Evolutionary conservation across 2,113 vertebrate genomes (phyloP), one percentile per base, ranked within the genome.

Genomic region (Neopipo cinnamomea): DNA sequence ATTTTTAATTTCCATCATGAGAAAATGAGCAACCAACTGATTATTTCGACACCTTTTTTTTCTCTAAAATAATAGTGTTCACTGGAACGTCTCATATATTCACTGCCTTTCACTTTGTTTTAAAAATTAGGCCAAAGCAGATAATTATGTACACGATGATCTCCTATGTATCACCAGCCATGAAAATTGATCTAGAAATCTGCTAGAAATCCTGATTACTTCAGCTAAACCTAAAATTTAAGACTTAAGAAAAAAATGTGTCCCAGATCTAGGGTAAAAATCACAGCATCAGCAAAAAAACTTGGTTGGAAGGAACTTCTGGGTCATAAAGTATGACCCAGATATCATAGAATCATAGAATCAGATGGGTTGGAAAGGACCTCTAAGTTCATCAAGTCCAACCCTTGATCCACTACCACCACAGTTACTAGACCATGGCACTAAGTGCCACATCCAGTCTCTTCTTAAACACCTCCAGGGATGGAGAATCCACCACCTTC

Each of bases 61-160:
- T 1, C 6, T 6, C 9, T 7, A 19, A 0, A 0, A 16, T 24
- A 79, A 59, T 24, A 71, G 5, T 35, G 6, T 14, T 11, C 23
- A n/a, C 16, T 49, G 7, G 9, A 62, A 61, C 4, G 4, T 88
- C 23, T 84, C 13, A 22, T 47, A 41, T 25, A 72, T 39, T 75
- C 13, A 61, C 5, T 86, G 2, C 5, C 5, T 4, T 87, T 87
- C 28, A 63, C 16, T 11, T 5, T 41, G 4, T 44, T 71, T 62
- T 41, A 70, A 59, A 93, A 87, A 44, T 56, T 35, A 89, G 6
- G 2, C 14, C 12, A 73, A 19, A 89, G 12, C 3, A 87, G 12
- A 47, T 41, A 55, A 41, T 7, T 67, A 70, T 33, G 42, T 35
- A 70, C n/a, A 74, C 22, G 1, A 70, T 39, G 9, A 61, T 49